Base-by-base conservation (phyloP, 53 echinoderm and acorn worm genomes). In the Actinopyga echinites region DNA sequence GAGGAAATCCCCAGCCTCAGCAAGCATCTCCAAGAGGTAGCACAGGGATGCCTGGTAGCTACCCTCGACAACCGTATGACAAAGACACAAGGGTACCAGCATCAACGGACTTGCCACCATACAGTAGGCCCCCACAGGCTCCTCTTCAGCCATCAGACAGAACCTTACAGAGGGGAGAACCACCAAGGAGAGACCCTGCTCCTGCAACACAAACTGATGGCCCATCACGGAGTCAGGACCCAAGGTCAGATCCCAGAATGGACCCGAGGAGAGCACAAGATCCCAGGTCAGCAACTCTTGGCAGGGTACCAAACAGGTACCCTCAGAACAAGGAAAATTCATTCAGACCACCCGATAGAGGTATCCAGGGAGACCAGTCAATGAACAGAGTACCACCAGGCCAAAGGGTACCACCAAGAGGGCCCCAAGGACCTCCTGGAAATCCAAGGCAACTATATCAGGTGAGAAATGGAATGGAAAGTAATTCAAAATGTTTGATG, bases 91-190 rank as follows among this genome's bases (percentile, higher is more conserved):
- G 57, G 36, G 23, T 29, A 62, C 82, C 87, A 59, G 38, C 43
- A 31, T 43, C 55, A 8, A 34, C 22, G 30, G 53, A 77, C 19
- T 31, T 77, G 30, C 77, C 77, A 19, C 55, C 77, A 6, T 77
- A 77, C 20, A 77, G 75, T 44, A 35, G 86, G 65, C 38, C 86
- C 64, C 32, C 82, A 66, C 68, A 79, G 86, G 42, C 86, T 36
- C 43, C 86, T 64, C 4, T 74, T 45, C 63, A 79, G 33, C 34
- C 83, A 69, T 17, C 73, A 44, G 26, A 77, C 77, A 77, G 56
- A 54, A 29, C 56, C 1, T 53, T 77, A 29, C 77, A 53, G 54
- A 53, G 77, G 49, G 19, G 28, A 10, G 56, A 55, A 56, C 52
- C 49, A 53, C 75, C 53, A 42, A 75, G 75, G 75, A 75, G 75